Evolutionary conservation across 2,888 invertebrate species (phyloP).

Genomic region (Lacanobia wlatinum): DNA sequence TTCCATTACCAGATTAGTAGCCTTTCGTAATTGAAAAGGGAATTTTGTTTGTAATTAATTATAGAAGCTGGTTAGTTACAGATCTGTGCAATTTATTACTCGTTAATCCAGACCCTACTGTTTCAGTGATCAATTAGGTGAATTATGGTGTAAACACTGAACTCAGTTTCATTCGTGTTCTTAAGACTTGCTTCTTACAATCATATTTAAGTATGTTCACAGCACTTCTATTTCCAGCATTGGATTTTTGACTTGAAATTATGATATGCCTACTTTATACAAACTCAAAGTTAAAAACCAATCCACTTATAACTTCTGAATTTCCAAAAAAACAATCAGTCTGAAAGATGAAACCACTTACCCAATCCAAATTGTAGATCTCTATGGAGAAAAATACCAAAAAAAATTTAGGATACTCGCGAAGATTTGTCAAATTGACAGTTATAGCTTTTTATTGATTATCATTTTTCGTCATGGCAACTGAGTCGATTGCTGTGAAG

Average conservation of each 20-base stretch:
- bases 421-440: too few relatives aligned
- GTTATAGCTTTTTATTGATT: too few relatives aligned
- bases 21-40: background rate
- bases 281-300: too few relatives aligned
- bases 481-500: too few relatives aligned
- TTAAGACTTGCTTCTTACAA: too few relatives aligned
- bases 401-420: too few relatives aligned
- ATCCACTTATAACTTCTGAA: background rate
- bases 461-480: too few relatives aligned
- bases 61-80: background rate
- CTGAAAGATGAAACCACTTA: background rate
- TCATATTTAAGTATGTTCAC: too few relatives aligned
- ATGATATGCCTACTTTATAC: background rate
- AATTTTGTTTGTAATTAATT: constrained; percentile 12
- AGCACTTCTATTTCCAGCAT: background rate
- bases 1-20: background rate
- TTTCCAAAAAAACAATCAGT: background rate
- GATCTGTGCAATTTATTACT: constrained; percentile 3
- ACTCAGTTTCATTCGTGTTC: background rate
- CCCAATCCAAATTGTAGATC: background rate
- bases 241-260: background rate
- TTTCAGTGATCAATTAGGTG: background rate
- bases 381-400: background rate
- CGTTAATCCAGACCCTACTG: background rate
- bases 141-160: background rate